These are phyloP conservation scores for Stichodactyla mertensii DNA, from an alignment of 64 coral and sea anemone species.

Conservation along the genomic window DNA sequence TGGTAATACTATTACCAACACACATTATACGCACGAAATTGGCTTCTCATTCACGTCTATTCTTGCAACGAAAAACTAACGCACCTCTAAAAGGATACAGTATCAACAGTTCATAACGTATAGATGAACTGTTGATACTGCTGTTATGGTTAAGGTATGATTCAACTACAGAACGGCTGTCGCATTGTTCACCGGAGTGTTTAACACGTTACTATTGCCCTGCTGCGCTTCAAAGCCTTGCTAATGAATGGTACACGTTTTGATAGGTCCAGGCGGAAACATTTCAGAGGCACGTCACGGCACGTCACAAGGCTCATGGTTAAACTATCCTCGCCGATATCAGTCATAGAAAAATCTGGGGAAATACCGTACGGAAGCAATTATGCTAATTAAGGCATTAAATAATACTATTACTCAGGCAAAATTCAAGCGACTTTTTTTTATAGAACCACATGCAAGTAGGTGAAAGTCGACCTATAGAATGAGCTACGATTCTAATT, in stretches of 20 bases:
- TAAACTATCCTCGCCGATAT: background rate
- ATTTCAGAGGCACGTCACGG: background rate
- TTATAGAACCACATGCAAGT: background rate
- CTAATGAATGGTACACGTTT: background rate
- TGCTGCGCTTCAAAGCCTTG: background rate
- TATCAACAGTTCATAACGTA: background rate
- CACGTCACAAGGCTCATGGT: background rate
- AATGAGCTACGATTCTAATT: background rate
- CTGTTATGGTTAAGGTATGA: too few relatives aligned
- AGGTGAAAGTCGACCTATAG: background rate
- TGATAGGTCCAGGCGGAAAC: background rate
- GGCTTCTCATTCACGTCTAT: background rate
- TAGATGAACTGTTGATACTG: too few relatives aligned
- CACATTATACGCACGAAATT: background rate
- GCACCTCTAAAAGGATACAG: background rate
- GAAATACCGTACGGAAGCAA: background rate
- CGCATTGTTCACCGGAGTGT: too few relatives aligned
- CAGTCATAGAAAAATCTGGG: background rate
- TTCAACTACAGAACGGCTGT: too few relatives aligned
- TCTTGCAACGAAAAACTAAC: background rate
- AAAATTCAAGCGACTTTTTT: background rate
- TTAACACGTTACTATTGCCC: background rate
- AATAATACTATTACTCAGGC: background rate
- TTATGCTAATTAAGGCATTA: background rate
- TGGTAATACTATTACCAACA: background rate